Evolutionary conservation across 2,797 vertebrate genomes (phyloP), one percentile per base, ranked within the genome.

Genomic region (Brachyalestes nurse): DNA sequence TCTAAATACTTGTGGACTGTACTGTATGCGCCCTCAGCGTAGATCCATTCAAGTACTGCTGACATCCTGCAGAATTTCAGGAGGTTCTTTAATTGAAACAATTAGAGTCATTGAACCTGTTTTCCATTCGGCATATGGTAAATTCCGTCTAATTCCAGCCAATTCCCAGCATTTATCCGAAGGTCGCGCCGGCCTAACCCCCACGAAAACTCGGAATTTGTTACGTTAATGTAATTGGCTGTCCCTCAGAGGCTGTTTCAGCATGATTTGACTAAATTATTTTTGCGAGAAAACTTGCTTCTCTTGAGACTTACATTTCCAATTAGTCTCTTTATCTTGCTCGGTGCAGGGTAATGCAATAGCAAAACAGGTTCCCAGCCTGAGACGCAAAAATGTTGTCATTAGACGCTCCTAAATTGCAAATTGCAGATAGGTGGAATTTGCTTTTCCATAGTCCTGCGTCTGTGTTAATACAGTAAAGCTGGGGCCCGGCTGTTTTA

Each of bases 291-390:
- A 72, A 81, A 67, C 61, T 47, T 75, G 42, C 13, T 49, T 75
- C 66, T 84, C 80, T 28, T 19, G 72, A 72, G 67, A 80, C 72
- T 12, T 73, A 67, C 81, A 73, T 73, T 75, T 82, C 55, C 83
- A 85, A 86, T 87, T 84, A 86, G 65, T 81, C 81, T 64, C 72
- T 82, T 88, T 70, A 85, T 87, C 85, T 86, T 82, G 62, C 77
- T 83, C 64, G 13, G 64, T 34, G 53, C 82, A 74, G 71, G 71
- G 67, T 83, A 83, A 75, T 75, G 77, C 74, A 77, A 77, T 69
- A 75, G 81, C 77, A 75, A 82, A 84, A 75, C 64, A 66, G 78
- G 82, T 82, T 84, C 66, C 78, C 69, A 60, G 76, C 78, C 75
- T 70, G 55, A 62, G 72, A 65, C 73, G 49, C 47, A 80, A 82